A percentile compares a stretch with the other conserved stretches of the same genome.
Evolutionary conservation across 2,888 invertebrate species (phyloP).

Genomic region (Chrysolina americana): DNA sequence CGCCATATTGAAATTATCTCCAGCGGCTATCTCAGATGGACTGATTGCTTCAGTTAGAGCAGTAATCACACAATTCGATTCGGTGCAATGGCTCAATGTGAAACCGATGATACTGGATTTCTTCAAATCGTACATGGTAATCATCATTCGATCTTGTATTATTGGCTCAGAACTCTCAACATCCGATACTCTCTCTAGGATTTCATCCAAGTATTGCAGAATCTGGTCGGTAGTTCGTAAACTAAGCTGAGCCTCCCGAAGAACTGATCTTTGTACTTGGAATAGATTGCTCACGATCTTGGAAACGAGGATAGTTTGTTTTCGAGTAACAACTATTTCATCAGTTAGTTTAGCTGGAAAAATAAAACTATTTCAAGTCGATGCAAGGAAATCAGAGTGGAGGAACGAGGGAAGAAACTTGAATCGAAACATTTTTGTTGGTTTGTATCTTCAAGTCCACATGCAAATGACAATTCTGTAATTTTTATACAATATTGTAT

Average conservation of each 20-base stretch:
- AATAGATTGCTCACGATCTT: constrained; percentile 71
- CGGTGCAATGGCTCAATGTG: constrained; percentile 63
- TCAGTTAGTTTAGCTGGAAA: constrained; percentile 25
- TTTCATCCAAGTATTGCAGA: constrained; percentile 49
- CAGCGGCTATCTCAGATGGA: constrained; percentile 32
- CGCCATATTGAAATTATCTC: constrained; percentile 44
- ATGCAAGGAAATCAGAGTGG: not conserved
- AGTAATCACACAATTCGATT: constrained; percentile 66
- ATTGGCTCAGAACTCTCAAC: constrained; percentile 26
- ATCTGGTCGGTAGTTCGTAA: constrained; percentile 54
- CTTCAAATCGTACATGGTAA: constrained; percentile 67
- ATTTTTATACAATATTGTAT: too few relatives aligned
- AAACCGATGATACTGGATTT: constrained; percentile 69
- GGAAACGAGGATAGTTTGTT: constrained; percentile 64
- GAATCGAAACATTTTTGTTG: too few relatives aligned
- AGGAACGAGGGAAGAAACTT: too few relatives aligned
- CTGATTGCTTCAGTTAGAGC: constrained; percentile 34
- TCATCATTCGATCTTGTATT: constrained; percentile 69
- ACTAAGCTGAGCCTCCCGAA: constrained; percentile 49
- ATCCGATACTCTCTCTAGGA: constrained; percentile 59
- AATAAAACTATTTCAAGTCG: not conserved
- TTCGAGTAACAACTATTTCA: constrained; percentile 56
- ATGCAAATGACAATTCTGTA: too few relatives aligned
- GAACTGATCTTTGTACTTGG: constrained; percentile 43
- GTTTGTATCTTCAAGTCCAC: too few relatives aligned